Evolutionary conservation across 1,140 invertebrate species (phyloP).

Genomic region (Chelonus insularis): DNA sequence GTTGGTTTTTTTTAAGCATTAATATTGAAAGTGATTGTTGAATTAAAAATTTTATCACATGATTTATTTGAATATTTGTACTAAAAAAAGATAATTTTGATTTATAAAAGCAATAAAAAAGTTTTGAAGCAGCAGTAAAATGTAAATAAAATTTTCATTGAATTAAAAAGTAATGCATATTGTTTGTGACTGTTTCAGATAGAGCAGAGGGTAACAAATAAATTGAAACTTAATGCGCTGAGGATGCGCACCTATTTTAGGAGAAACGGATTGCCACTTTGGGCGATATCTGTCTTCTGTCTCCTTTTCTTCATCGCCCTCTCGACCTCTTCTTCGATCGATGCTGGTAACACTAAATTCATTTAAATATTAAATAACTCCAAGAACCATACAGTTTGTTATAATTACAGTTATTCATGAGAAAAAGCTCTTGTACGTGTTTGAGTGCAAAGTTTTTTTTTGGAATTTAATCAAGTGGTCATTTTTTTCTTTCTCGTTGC

Average conservation of each 20-base stretch:
- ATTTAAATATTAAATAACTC: neutral
- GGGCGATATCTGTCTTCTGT: slow-evolving; percentile 40
- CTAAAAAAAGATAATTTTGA: no score
- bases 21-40: no score
- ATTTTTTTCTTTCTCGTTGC: slow-evolving; percentile 23
- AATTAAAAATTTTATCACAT: no score
- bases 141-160: neutral
- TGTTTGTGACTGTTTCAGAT: slow-evolving; percentile 23
- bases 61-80: no score
- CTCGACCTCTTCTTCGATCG: slow-evolving; percentile 28
- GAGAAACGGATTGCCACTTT: slow-evolving; percentile 44
- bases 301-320: slow-evolving; percentile 34
- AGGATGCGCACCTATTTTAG: slow-evolving; percentile 47
- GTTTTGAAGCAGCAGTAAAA: no score
- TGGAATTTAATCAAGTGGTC: slow-evolving; percentile 32
- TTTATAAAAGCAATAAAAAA: no score
- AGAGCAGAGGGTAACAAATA: slow-evolving; percentile 9
- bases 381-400: neutral
- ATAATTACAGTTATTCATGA: neutral
- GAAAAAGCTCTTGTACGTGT: slow-evolving; percentile 1
- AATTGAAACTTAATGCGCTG: slow-evolving; percentile 47
- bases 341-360: slow-evolving; percentile 31
- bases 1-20: no score
- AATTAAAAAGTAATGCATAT: neutral
- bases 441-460: slow-evolving; percentile 26